Evolutionary conservation across 2,113 vertebrate species (phyloP).

Genomic region (Corythoichthys haematopterus): DNA sequence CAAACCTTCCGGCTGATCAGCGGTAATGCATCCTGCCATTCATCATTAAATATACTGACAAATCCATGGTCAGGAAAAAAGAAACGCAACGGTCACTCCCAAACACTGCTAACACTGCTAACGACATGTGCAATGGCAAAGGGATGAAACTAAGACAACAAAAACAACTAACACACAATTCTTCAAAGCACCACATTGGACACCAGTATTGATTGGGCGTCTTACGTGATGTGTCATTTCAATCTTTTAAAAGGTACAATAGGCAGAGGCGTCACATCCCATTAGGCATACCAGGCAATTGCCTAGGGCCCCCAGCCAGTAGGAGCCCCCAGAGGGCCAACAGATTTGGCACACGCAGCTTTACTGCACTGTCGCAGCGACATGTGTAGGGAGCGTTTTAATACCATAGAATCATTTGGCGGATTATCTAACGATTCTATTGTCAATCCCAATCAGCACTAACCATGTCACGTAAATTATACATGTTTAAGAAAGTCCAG

Average conservation of each 20-base stretch:
- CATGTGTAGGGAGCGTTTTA: too few relatives aligned
- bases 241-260: conserved; percentile 11
- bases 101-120: background rate
- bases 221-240: conserved; percentile 29
- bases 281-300: too few relatives aligned
- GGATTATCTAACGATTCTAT: too few relatives aligned
- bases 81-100: background rate
- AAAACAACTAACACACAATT: conserved; percentile 25
- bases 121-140: background rate
- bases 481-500: too few relatives aligned
- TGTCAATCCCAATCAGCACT: too few relatives aligned
- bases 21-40: conserved; percentile 1
- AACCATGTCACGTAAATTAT: too few relatives aligned
- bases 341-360: too few relatives aligned
- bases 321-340: too few relatives aligned
- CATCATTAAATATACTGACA: conserved; percentile 3
- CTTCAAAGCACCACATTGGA: conserved; percentile 20
- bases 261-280: too few relatives aligned
- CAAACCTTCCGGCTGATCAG: background rate
- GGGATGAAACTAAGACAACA: conserved; percentile 29
- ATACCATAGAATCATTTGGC: too few relatives aligned
- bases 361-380: too few relatives aligned
- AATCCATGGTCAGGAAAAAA: background rate
- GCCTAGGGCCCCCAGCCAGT: too few relatives aligned
- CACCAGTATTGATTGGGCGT: conserved; percentile 14